phyloP scores from a whole-genome alignment of 2,888 invertebrate genomes.

The Chrysolina americana region DNA sequence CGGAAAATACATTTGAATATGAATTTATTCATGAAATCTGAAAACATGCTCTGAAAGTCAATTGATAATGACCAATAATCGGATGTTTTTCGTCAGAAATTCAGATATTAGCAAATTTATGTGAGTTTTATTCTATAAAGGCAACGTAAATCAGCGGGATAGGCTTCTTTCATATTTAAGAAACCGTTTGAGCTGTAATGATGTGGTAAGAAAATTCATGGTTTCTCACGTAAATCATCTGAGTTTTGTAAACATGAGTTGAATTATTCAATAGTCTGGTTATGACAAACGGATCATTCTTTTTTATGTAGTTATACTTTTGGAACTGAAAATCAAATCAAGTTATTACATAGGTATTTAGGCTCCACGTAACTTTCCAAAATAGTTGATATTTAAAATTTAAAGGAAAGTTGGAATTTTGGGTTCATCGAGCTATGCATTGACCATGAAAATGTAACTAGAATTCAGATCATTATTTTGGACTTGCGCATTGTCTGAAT shows the following conservation, averaged over 20 bases:
- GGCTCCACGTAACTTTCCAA: too few relatives aligned
- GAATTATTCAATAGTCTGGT: too few relatives aligned
- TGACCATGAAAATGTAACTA: too few relatives aligned
- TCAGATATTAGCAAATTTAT: constrained; percentile 18
- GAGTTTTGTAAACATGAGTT: neutral
- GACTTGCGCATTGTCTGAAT: too few relatives aligned
- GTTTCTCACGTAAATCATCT: neutral
- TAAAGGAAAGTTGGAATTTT: too few relatives aligned
- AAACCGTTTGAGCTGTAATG: neutral
- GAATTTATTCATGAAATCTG: constrained; percentile 6
- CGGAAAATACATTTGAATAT: constrained; percentile 20
- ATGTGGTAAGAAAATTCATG: neutral
- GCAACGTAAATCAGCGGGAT: neutral
- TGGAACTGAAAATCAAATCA: neutral
- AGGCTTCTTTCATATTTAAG: neutral
- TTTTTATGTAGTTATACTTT: too few relatives aligned
- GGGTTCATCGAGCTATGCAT: too few relatives aligned
- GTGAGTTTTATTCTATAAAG: neutral
- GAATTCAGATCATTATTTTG: too few relatives aligned
- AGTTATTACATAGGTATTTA: too few relatives aligned
- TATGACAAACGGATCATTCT: too few relatives aligned
- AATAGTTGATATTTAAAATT: too few relatives aligned
- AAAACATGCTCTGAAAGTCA: constrained; percentile 5
- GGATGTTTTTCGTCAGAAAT: neutral
- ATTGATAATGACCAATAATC: constrained; percentile 16